phyloP scores from a whole-genome alignment of 2,113 vertebrate species.

The Malurus melanocephalus region DNA sequence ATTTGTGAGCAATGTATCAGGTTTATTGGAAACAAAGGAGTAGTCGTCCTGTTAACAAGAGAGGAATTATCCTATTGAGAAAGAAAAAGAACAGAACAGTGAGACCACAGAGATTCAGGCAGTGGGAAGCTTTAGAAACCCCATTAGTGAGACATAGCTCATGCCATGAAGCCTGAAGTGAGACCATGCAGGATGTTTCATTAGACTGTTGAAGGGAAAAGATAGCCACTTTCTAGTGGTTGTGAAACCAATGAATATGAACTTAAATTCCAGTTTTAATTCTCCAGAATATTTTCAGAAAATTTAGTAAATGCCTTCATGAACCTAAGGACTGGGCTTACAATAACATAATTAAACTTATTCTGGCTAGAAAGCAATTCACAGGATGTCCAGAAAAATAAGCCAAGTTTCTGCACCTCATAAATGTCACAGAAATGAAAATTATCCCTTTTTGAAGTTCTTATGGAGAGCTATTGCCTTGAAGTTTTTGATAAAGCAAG shows the following conservation, averaged over 20 bases:
- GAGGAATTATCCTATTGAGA: background rate
- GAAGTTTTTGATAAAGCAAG: background rate
- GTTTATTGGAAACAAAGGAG: conserved; percentile 2
- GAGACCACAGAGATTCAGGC: background rate
- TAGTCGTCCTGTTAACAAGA: background rate
- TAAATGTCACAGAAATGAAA: background rate
- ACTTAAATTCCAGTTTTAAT: background rate
- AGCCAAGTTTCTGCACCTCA: background rate
- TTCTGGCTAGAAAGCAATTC: background rate
- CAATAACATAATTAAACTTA: background rate
- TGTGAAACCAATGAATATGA: background rate
- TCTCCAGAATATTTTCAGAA: background rate
- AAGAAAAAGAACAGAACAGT: background rate
- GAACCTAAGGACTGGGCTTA: background rate
- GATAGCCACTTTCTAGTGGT: background rate
- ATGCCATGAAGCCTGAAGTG: background rate
- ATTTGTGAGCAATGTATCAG: background rate
- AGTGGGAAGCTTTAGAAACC: background rate
- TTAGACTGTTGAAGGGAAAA: background rate
- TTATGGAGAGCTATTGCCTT: background rate
- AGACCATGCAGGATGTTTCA: background rate
- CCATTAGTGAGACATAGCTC: background rate
- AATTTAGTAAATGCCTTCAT: background rate
- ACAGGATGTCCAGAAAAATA: background rate
- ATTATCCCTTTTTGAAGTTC: background rate